These are phyloP conservation scores for Etheostoma cragini DNA, from an alignment of 2,113 vertebrate species.

Conservation along the genomic window DNA sequence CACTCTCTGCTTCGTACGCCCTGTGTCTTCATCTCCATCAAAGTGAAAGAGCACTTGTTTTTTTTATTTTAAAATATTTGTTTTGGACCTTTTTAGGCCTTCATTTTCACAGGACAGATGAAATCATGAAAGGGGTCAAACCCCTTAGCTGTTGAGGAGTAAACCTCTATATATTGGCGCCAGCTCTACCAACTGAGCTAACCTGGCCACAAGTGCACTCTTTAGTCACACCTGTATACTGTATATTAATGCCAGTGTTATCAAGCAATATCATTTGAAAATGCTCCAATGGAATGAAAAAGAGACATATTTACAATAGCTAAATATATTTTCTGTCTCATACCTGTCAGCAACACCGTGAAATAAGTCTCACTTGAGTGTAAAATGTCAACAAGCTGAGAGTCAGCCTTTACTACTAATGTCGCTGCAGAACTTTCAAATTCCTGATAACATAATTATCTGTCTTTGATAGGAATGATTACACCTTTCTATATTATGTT, in stretches of 20 bases:
- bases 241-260: background rate
- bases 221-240: background rate
- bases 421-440: background rate
- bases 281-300: conserved; percentile 4
- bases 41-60: conserved; percentile 16
- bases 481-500: background rate
- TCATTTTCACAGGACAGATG: no score
- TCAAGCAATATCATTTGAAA: background rate
- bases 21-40: conserved; percentile 23
- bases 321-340: conserved; percentile 5
- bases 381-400: conserved; percentile 16
- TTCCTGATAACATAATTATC: background rate
- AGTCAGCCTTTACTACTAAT: conserved; percentile 8
- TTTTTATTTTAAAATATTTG: no score
- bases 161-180: no score
- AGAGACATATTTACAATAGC: background rate
- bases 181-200: no score
- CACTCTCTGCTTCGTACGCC: conserved; percentile 35
- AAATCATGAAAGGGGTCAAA: no score
- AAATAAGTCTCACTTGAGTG: conserved; percentile 18
- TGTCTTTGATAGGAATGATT: background rate
- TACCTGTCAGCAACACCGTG: conserved; percentile 16
- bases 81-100: no score
- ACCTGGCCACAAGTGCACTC: background rate
- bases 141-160: no score